phyloP scores from a whole-genome alignment of 2,113 vertebrate genomes.

The Brachyhypopomus occidentalis region DNA sequence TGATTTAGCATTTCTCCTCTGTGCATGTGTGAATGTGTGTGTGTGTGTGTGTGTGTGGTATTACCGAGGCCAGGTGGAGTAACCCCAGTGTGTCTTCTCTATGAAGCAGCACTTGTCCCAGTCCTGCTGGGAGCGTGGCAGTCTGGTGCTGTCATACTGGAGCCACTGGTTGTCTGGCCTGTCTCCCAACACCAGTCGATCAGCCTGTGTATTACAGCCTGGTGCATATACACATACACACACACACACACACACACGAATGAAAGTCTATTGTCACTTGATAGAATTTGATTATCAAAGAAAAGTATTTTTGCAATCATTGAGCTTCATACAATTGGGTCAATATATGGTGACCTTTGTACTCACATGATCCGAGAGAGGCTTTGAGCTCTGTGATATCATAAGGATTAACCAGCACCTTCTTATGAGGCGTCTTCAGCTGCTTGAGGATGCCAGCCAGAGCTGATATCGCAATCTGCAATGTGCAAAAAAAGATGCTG shows the following conservation, averaged over 20 bases:
- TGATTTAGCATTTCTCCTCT: no score
- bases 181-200: constrained; percentile 81
- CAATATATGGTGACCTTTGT: background rate
- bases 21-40: no score
- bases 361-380: constrained; percentile 25
- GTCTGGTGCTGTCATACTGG: constrained; percentile 84
- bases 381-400: constrained; percentile 81
- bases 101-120: constrained; percentile 90
- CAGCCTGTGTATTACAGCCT: constrained; percentile 70
- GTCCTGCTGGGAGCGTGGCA: constrained; percentile 84
- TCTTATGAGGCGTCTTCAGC: constrained; percentile 89
- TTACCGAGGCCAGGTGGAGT: constrained; percentile 92
- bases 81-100: constrained; percentile 98
- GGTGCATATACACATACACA: background rate
- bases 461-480: constrained; percentile 92
- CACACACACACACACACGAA: background rate
- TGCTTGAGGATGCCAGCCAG: constrained; percentile 95
- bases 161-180: constrained; percentile 92
- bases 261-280: no score
- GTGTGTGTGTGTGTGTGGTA: background rate
- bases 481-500: constrained; percentile 37
- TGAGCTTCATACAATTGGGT: no score
- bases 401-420: constrained; percentile 83
- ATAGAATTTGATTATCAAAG: no score
- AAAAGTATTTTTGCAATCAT: no score